Conservation (phyloP, 2,113 vertebrate species). For the Stigmatopora argus region DNA sequence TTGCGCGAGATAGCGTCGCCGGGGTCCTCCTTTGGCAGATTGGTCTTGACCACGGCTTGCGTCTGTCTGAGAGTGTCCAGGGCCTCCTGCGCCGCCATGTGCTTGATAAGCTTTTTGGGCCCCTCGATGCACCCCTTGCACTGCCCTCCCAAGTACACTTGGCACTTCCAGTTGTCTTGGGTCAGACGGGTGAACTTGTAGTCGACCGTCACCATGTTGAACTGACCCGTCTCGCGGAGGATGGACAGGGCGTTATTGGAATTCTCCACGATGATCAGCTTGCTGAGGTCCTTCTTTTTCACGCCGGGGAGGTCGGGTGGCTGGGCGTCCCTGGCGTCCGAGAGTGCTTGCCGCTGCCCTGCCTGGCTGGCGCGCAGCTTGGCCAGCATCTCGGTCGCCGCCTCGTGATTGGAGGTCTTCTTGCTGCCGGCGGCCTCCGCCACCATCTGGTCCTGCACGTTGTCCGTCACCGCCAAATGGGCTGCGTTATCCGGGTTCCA, state of each 20-base stretch:
- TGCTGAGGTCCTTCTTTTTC: conserved; percentile 81
- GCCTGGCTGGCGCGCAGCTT: conserved; percentile 85
- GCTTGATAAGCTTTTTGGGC: conserved; percentile 89
- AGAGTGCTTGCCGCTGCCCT: conserved; percentile 52
- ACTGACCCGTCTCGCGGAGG: conserved; percentile 91
- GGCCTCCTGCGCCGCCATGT: conserved; percentile 86
- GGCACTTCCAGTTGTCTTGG: conserved; percentile 87
- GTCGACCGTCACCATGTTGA: conserved; percentile 89
- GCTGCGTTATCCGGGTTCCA: conserved; percentile 79
- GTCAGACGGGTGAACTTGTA: conserved; percentile 86
- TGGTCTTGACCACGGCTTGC: conserved; percentile 91
- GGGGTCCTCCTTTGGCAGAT: conserved; percentile 79
- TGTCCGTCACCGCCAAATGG: conserved; percentile 86
- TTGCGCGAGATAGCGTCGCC: conserved; percentile 87
- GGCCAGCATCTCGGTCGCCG: conserved; percentile 81
- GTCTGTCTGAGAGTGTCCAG: conserved; percentile 85
- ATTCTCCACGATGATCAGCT: conserved; percentile 88
- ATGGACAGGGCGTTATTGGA: conserved; percentile 87
- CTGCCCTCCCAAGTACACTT: conserved; percentile 87
- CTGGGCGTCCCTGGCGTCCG: conserved; percentile 45
- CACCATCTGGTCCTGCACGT: conserved; percentile 86
- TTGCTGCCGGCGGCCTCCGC: conserved; percentile 87
- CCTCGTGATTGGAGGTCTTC: conserved; percentile 86
- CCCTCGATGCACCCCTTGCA: conserved; percentile 86
- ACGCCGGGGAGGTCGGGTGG: conserved; percentile 50